phyloP scores from a whole-genome alignment of 2,888 invertebrate genomes.

The Erynnis tages region DNA sequence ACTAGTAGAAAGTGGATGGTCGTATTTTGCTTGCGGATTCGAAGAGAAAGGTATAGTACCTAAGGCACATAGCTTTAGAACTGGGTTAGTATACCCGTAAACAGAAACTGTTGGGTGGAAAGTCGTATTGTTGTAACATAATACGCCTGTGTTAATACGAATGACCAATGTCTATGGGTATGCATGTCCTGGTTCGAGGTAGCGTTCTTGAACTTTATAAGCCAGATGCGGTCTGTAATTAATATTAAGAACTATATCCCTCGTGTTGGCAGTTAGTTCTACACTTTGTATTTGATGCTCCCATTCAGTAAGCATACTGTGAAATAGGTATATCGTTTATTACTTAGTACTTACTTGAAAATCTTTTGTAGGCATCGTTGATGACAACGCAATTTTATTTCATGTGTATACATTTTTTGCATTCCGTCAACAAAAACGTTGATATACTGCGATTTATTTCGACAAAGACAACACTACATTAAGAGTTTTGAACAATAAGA shows the following conservation, averaged over 20 bases:
- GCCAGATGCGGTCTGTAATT: constrained; percentile 12
- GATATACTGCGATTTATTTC: too few relatives aligned
- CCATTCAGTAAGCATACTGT: too few relatives aligned
- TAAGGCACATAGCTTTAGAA: constrained; percentile 47
- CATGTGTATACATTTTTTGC: too few relatives aligned
- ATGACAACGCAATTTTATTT: too few relatives aligned
- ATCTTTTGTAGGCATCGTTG: too few relatives aligned
- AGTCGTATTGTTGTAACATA: constrained; percentile 39
- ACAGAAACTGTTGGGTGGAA: constrained; percentile 45
- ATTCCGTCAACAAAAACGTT: too few relatives aligned
- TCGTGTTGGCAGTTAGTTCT: not conserved
- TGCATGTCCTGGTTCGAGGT: constrained; percentile 18
- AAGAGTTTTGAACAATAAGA: too few relatives aligned
- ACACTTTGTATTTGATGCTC: not conserved
- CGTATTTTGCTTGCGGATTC: constrained; percentile 52
- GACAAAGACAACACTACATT: too few relatives aligned
- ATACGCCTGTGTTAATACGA: constrained; percentile 30
- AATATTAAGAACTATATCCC: not conserved
- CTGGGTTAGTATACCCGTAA: constrained; percentile 50
- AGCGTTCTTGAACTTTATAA: constrained; percentile 5
- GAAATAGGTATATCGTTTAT: too few relatives aligned
- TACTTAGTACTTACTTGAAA: too few relatives aligned
- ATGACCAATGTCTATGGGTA: constrained; percentile 13
- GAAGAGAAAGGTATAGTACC: constrained; percentile 68
- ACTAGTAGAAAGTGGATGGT: constrained; percentile 69